Evolutionary conservation across 2,888 invertebrate species (phyloP).

Genomic region (Pollenia griseotomentosa): DNA sequence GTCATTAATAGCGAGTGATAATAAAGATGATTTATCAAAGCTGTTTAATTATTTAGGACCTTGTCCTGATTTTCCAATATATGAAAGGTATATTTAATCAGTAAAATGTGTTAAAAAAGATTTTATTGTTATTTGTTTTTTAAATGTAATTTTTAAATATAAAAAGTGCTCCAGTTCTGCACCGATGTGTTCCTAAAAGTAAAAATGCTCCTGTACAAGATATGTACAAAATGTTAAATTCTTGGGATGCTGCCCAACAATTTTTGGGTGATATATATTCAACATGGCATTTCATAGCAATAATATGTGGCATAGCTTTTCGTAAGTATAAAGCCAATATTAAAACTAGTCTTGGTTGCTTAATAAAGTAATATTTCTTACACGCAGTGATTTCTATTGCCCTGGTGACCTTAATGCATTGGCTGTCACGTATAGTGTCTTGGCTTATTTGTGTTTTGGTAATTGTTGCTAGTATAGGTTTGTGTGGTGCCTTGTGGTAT

Average conservation of each 20-base stretch:
- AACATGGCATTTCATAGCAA: slow-evolving; percentile 94
- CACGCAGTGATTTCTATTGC: slow-evolving; percentile 91
- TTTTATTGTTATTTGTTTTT: slow-evolving; percentile 55
- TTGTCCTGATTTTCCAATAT: slow-evolving; percentile 92
- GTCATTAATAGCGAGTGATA: slow-evolving; percentile 85
- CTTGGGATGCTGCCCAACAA: slow-evolving; percentile 95
- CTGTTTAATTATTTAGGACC: slow-evolving; percentile 87
- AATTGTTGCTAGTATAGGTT: slow-evolving; percentile 90
- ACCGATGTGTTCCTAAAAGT: slow-evolving; percentile 93
- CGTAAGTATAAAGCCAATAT: slow-evolving; percentile 85
- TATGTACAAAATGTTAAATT: slow-evolving; percentile 92
- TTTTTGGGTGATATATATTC: slow-evolving; percentile 94
- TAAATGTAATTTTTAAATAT: slow-evolving; percentile 48
- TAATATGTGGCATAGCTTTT: slow-evolving; percentile 91
- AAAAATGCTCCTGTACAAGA: slow-evolving; percentile 88
- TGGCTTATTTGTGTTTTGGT: slow-evolving; percentile 94
- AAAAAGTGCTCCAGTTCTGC: slow-evolving; percentile 89
- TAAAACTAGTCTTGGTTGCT: not conserved
- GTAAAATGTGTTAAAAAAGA: not conserved
- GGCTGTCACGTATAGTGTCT: slow-evolving; percentile 92
- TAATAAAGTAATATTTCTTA: slow-evolving; percentile 52
- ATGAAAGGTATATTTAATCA: slow-evolving; percentile 86
- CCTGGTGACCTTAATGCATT: slow-evolving; percentile 93
- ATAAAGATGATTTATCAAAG: slow-evolving; percentile 80
- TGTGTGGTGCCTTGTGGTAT: slow-evolving; percentile 94